Evolutionary conservation across 2,888 invertebrate species (phyloP).

Genomic region (Melinaea marsaeus): DNA sequence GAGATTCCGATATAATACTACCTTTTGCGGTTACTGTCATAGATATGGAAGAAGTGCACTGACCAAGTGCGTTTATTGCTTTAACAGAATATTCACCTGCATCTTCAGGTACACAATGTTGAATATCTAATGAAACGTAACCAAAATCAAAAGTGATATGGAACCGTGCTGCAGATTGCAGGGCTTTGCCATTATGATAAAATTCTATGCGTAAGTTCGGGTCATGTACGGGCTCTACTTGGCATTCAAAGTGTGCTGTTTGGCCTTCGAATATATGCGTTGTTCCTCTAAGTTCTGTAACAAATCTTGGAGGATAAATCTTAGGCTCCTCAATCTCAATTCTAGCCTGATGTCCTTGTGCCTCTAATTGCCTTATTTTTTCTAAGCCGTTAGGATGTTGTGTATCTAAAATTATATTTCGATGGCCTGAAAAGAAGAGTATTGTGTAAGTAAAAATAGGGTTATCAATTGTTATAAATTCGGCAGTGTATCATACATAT

Average conservation of each 20-base stretch:
- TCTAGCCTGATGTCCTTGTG: constrained; percentile 88
- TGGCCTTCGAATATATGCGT: constrained; percentile 94
- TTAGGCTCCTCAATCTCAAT: constrained; percentile 90
- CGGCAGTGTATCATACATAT: too few species aligned
- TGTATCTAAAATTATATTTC: constrained; percentile 91
- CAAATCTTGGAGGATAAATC: constrained; percentile 88
- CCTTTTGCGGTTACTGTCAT: constrained; percentile 90
- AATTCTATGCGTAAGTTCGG: constrained; percentile 93
- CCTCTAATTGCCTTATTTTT: constrained; percentile 92
- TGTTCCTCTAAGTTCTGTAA: constrained; percentile 90
- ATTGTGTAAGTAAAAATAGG: not conserved
- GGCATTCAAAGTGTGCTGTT: constrained; percentile 96
- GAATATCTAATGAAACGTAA: constrained; percentile 96
- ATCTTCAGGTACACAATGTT: constrained; percentile 96
- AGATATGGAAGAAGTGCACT: constrained; percentile 89
- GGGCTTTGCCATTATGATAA: constrained; percentile 94
- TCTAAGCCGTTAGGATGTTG: constrained; percentile 95
- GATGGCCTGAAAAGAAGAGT: constrained; percentile 77
- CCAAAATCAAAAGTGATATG: constrained; percentile 98
- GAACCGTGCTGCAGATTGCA: constrained; percentile 93
- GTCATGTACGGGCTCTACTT: constrained; percentile 93
- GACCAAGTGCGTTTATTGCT: constrained; percentile 94
- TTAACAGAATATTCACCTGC: constrained; percentile 96
- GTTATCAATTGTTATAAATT: too few species aligned
- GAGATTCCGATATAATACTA: constrained; percentile 91